Percentiles rank a stretch among this genome's conserved stretches.
Evolutionary conservation across 2,113 vertebrate species (phyloP).

Genomic region (Nerophis lumbriciformis): DNA sequence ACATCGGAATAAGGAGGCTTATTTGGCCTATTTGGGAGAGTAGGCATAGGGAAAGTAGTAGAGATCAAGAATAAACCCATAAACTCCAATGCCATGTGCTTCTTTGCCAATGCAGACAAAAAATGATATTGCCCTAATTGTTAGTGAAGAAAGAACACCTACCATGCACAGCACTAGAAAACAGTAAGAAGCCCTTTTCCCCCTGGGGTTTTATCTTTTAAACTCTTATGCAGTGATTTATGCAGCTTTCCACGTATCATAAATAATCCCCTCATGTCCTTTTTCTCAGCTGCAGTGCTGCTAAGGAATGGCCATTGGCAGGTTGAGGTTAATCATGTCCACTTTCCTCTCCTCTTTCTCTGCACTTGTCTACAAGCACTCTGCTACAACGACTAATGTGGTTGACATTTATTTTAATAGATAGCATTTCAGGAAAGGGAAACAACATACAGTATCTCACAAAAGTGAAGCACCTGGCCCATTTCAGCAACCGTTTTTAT

Average conservation of each 20-base stretch:
- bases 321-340: conserved; percentile 64
- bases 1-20: conserved; percentile 45
- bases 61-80: not conserved
- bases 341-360: conserved; percentile 33
- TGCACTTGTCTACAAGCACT: conserved; percentile 38
- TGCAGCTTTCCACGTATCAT: conserved; percentile 12
- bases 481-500: no score
- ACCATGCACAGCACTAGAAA: conserved; percentile 6
- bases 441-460: conserved; percentile 26
- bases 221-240: not conserved
- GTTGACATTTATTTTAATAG: conserved; percentile 68
- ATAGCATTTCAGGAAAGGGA: conserved; percentile 49
- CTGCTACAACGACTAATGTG: conserved; percentile 45
- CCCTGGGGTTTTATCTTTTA: not conserved
- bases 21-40: conserved; percentile 2
- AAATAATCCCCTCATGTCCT: conserved; percentile 26
- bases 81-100: not conserved
- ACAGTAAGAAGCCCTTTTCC: not conserved
- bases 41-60: conserved; percentile 2
- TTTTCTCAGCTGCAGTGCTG: conserved; percentile 25
- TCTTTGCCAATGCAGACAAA: conserved; percentile 1
- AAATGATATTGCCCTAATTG: not conserved
- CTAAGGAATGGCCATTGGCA: conserved; percentile 43
- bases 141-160: conserved; percentile 13
- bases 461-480: no score